Percentiles rank a stretch among this genome's conserved stretches.
Conservation (phyloP, 2,113 vertebrate species). For the Anarrhichthys ocellatus region DNA sequence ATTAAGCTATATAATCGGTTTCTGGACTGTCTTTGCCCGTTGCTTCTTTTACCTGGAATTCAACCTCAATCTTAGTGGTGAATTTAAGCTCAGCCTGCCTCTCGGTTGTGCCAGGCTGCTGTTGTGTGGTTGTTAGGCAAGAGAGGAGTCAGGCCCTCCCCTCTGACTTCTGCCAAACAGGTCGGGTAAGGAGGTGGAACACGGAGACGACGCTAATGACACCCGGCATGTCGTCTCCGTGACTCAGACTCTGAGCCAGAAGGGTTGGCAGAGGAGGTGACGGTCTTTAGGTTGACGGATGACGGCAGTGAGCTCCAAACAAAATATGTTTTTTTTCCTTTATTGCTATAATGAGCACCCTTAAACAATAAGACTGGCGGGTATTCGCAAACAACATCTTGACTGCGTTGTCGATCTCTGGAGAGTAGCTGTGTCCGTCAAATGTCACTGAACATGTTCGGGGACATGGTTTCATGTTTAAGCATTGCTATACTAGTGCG, state of each 20-base stretch:
- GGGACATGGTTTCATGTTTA: neutral
- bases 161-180: constrained; percentile 60
- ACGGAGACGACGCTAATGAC: constrained; percentile 27
- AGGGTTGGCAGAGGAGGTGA: neutral
- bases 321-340: neutral
- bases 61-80: neutral
- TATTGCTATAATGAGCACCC: neutral
- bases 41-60: neutral
- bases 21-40: neutral
- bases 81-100: neutral
- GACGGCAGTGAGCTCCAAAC: neutral
- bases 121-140: constrained; percentile 50
- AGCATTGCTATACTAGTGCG: neutral
- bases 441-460: neutral
- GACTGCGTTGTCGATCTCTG: neutral
- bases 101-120: neutral
- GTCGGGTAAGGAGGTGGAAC: constrained; percentile 56
- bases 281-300: constrained; percentile 1
- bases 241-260: constrained; percentile 28
- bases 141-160: constrained; percentile 31
- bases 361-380: neutral
- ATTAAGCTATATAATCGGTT: neutral
- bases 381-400: neutral
- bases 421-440: constrained; percentile 12
- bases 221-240: constrained; percentile 6